These are phyloP conservation scores for Phymorhynchus buccinoides DNA, from an alignment of 1,140 invertebrate species.

Conservation along the genomic window DNA sequence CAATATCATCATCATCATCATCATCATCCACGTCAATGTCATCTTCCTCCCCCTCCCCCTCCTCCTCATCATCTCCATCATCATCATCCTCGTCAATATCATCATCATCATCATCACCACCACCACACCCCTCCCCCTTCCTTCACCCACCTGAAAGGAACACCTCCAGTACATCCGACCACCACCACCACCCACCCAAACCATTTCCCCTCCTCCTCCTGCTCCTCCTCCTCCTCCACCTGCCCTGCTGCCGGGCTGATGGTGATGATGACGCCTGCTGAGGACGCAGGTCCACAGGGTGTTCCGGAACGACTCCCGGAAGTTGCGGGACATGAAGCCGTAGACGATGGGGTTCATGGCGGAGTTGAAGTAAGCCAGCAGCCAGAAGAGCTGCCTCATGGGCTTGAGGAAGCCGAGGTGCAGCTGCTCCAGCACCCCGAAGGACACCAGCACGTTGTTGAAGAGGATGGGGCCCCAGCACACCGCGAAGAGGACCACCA, in stretches of 20 bases:
- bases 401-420: slow-evolving; percentile 77
- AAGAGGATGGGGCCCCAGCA: slow-evolving; percentile 76
- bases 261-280: background rate
- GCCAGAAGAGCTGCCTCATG: slow-evolving; percentile 79
- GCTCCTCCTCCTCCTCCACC: background rate
- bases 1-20: too few relatives aligned
- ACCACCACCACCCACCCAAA: background rate
- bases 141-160: slow-evolving; percentile 39
- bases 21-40: background rate
- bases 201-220: too few relatives aligned
- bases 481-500: slow-evolving; percentile 74
- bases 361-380: slow-evolving; percentile 77
- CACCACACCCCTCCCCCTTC: background rate
- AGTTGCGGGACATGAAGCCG: slow-evolving; percentile 86
- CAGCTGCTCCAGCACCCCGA: slow-evolving; percentile 70
- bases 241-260: background rate
- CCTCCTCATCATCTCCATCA: background rate
- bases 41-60: background rate
- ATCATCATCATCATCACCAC: too few relatives aligned
- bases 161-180: slow-evolving; percentile 38
- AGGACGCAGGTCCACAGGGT: slow-evolving; percentile 66
- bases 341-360: slow-evolving; percentile 87
- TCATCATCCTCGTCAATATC: background rate
- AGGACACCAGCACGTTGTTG: slow-evolving; percentile 60
- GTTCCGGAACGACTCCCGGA: slow-evolving; percentile 78